phyloP scores from a whole-genome alignment of 2,113 vertebrate species.

The Columba janthina region DNA sequence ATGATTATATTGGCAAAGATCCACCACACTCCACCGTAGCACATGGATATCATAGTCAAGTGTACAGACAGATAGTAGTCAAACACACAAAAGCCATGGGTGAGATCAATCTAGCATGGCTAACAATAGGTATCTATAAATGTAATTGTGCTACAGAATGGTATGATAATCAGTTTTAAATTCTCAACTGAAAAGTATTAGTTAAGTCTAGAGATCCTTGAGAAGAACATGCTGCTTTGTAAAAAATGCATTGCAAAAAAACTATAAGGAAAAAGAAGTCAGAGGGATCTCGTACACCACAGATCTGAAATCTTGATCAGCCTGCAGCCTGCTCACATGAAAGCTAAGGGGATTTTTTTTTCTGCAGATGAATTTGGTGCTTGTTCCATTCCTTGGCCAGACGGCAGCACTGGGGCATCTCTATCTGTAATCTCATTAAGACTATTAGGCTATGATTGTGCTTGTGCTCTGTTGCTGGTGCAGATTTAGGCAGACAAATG shows the following conservation, averaged over 20 bases:
- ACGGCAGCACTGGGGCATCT: not conserved
- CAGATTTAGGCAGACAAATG: not conserved
- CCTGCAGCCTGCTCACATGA: not conserved
- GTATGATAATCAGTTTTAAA: not conserved
- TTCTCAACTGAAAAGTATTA: not conserved
- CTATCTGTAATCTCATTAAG: constrained; percentile 26
- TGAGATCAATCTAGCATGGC: not conserved
- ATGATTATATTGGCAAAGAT: not conserved
- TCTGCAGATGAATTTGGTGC: not conserved
- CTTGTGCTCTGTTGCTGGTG: not conserved
- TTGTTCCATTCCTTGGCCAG: not conserved
- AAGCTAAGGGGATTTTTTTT: not conserved
- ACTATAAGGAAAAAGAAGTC: not conserved
- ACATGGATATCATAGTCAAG: not conserved
- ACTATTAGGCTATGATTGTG: not conserved
- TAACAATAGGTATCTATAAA: constrained; percentile 20
- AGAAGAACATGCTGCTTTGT: not conserved
- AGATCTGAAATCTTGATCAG: not conserved
- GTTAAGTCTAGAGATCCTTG: not conserved
- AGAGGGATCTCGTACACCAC: not conserved
- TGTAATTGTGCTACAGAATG: not conserved
- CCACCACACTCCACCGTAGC: not conserved
- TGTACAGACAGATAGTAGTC: not conserved
- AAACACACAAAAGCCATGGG: not conserved
- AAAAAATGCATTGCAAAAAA: not conserved